Percentiles rank a stretch among this genome's conserved stretches.
Conservation (phyloP, 2,113 vertebrate genomes). For the Perognathus longimembris region DNA sequence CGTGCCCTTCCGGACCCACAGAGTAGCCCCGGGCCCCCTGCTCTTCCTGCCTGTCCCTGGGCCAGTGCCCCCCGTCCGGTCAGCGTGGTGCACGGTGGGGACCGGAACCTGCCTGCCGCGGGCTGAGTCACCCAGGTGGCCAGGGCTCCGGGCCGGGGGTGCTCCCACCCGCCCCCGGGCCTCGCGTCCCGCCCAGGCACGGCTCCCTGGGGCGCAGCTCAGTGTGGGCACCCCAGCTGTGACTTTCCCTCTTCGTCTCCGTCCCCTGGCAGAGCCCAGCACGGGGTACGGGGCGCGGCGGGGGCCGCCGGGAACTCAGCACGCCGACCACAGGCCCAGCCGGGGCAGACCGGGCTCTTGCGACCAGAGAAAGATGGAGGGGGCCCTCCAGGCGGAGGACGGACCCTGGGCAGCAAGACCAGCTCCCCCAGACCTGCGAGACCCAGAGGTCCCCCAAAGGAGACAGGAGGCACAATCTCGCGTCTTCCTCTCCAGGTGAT, state of each 20-base stretch:
- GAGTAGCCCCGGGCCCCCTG: background rate
- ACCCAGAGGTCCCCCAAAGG: background rate
- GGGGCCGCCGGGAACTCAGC: too few relatives aligned
- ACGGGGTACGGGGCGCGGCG: too few relatives aligned
- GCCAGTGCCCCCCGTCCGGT: fast-evolving
- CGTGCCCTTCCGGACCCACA: background rate
- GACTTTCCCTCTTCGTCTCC: fast-evolving
- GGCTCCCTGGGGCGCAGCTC: fast-evolving
- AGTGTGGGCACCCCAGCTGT: fast-evolving
- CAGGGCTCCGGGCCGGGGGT: fast-evolving
- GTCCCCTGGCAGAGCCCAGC: background rate
- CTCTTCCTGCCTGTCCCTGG: fast-evolving
- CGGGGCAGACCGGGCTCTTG: too few relatives aligned
- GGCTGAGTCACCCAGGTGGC: background rate
- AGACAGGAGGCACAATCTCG: background rate
- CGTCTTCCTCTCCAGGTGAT: background rate
- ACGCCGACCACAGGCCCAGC: fast-evolving
- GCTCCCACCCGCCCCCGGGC: background rate
- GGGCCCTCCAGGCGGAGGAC: fast-evolving
- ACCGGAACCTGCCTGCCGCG: too few relatives aligned
- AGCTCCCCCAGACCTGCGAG: background rate
- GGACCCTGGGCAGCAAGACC: fast-evolving
- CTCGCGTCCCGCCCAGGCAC: background rate
- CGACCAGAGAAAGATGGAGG: background rate
- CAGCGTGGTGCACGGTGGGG: fast-evolving